Evolutionary conservation across 2,888 invertebrate species (phyloP), one percentile per base, ranked within the genome.

Genomic region (Sturmia bella): DNA sequence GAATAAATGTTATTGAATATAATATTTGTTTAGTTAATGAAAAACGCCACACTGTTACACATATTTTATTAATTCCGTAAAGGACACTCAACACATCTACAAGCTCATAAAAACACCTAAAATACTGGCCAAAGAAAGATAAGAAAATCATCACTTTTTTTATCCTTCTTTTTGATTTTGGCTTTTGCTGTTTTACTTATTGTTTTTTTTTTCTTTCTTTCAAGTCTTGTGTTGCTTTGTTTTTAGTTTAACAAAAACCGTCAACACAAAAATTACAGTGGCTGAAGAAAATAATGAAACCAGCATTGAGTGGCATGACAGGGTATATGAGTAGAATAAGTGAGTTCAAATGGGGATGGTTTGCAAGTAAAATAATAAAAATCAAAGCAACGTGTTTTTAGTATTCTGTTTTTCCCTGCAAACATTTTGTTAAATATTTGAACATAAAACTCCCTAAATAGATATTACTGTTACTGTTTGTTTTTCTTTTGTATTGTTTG

Each of bases 181-280:
- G n/a, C 64, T 48, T 9, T 32, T 37, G 21, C 9, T 27, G 3
- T 74, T 41, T 37, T 57, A 5, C 19, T 57, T 74, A 48, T 74
- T 69, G 39, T 69, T 61, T 11, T 41, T 50, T 27, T 57, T 74
- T 39, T 74, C 63, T 24, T 69, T 61, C 11, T 41, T 50, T 27
- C 19, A 39, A 17, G 32, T 59, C 17, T 43, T 64, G 1, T 50
- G 12, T 50, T 61, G 39, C 17, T 32, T 15, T 7, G 7, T 41
- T 59, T 54, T 41, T 21, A 17, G 61, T 66, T 61, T 43, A 48
- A 61, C 54, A n/a, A 43, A 73, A 73, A 73, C 66, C 66, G 78
- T 78, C 78, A 79, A 66, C 78, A 73, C 61, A 43, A 79, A 73
- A 79, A 77, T 54, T 43, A 54, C 76, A 61, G 64, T 73, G 72